Conservation (phyloP, 2,113 vertebrate genomes). For the Clupea harengus region DNA sequence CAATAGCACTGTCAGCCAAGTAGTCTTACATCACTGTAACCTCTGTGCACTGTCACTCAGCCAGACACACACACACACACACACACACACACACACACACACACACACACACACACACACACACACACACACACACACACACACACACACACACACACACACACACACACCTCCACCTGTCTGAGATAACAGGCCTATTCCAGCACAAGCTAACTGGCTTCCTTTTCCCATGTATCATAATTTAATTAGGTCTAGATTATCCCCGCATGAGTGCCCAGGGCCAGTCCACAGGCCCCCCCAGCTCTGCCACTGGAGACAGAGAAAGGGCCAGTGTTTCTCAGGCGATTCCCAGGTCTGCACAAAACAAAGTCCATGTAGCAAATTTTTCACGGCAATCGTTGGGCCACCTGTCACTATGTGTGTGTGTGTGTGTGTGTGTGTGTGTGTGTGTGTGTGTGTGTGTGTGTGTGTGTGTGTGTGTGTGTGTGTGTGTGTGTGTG, state of each 20-base stretch:
- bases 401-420: background rate
- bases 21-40: constrained; percentile 22
- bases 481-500: background rate
- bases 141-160: background rate
- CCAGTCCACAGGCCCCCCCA: background rate
- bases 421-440: too few relatives aligned
- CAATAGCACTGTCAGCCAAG: constrained; percentile 26
- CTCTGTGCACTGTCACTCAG: background rate
- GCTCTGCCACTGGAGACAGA: background rate
- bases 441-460: background rate
- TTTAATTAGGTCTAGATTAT: constrained; percentile 45
- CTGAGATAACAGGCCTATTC: background rate
- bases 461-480: background rate
- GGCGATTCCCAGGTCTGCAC: background rate
- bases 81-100: background rate
- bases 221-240: constrained; percentile 33
- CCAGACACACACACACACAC: background rate
- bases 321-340: too few relatives aligned
- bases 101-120: constrained; percentile 12
- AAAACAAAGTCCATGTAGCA: background rate
- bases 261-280: constrained; percentile 25
- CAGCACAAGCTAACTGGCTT: background rate
- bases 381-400: background rate
- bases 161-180: background rate
- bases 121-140: constrained; percentile 4